phyloP scores from a whole-genome alignment of 2,113 vertebrate genomes.

The Cyanoderma ruficeps region DNA sequence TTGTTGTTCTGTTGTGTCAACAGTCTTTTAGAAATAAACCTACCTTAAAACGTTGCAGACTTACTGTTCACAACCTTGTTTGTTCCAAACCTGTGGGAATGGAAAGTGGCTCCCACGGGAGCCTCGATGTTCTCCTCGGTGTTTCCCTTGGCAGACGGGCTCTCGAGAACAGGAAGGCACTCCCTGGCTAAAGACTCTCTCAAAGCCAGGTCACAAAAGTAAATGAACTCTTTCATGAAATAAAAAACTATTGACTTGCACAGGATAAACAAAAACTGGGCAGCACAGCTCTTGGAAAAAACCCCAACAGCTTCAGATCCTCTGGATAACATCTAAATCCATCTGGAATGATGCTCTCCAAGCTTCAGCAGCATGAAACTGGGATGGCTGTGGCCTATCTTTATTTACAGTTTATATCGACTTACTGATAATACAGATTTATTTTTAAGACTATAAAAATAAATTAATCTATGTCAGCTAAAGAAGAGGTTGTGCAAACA shows the following conservation, averaged over 20 bases:
- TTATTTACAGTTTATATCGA: not conserved
- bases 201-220: slow-evolving; percentile 70
- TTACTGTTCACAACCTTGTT: not conserved
- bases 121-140: slow-evolving; percentile 61
- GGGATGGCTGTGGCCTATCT: not conserved
- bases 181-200: slow-evolving; percentile 68
- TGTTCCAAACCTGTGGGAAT: not conserved
- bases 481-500: not conserved
- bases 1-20: not conserved
- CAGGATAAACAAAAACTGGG: slow-evolving; percentile 62
- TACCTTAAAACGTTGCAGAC: not conserved
- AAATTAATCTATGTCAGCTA: not conserved
- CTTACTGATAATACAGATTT: not conserved
- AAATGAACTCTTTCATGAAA: slow-evolving; percentile 53
- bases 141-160: slow-evolving; percentile 74
- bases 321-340: not conserved
- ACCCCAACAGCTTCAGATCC: not conserved
- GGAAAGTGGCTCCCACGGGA: slow-evolving; percentile 48
- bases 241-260: slow-evolving; percentile 11
- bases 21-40: not conserved
- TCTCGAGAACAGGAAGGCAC: slow-evolving; percentile 76
- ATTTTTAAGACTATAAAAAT: not conserved
- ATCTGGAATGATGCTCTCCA: not conserved
- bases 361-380: not conserved
- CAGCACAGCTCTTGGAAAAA: not conserved